Conservation (phyloP, 35 echinoderm and acorn worm species). For the Chiridota heheva region DNA sequence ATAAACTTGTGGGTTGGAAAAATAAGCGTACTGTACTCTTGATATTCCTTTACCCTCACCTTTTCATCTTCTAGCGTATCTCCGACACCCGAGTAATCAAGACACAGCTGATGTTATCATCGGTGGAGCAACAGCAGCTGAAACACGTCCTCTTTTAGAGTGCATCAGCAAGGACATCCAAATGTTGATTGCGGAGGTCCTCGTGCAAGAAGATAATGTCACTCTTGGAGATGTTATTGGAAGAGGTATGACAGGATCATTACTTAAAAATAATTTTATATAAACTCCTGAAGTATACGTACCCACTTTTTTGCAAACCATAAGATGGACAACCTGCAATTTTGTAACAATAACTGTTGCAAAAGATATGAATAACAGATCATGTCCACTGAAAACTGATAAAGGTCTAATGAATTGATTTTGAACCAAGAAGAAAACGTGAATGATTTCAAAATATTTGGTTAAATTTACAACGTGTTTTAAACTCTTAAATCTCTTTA, state of each 20-base stretch:
- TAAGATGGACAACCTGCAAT: neutral
- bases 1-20: no score
- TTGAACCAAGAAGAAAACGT: neutral
- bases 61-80: slow-evolving; percentile 1
- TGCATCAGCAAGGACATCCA: slow-evolving; percentile 71
- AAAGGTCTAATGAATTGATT: neutral
- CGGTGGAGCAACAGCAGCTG: slow-evolving; percentile 40
- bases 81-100: slow-evolving; percentile 47
- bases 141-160: slow-evolving; percentile 60
- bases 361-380: neutral
- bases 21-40: no score
- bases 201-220: slow-evolving; percentile 73
- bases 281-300: neutral
- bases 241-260: slow-evolving; percentile 22
- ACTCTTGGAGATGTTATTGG: slow-evolving; percentile 62
- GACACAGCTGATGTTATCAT: slow-evolving; percentile 33
- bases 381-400: neutral
- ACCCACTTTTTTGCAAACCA: neutral
- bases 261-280: neutral
- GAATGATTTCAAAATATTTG: no score
- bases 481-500: no score
- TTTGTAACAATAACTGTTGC: neutral
- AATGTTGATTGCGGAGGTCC: slow-evolving; percentile 67
- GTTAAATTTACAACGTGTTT: no score
- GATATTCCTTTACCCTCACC: no score